phyloP scores from a whole-genome alignment of 2,797 vertebrate genomes.

The Naso thynnoides region DNA sequence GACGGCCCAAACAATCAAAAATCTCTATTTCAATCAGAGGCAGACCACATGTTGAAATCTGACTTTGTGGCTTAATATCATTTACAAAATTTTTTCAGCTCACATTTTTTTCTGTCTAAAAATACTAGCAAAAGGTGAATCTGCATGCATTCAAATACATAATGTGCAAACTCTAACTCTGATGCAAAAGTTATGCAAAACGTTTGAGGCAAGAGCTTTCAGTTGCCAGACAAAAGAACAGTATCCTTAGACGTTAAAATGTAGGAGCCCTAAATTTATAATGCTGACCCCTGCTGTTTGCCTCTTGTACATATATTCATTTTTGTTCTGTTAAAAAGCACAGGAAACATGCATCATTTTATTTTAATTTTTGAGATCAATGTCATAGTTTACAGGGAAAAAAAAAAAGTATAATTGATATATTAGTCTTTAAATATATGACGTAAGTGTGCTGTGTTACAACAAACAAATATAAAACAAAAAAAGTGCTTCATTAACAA shows the following conservation, averaged over 20 bases:
- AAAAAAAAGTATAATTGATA: slow-evolving; percentile 41
- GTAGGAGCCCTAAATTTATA: neutral
- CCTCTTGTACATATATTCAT: too few species aligned
- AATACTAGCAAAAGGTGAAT: neutral
- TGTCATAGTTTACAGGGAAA: neutral
- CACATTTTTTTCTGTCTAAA: neutral
- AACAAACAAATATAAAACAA: neutral
- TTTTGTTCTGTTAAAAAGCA: neutral
- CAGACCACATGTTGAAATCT: too few species aligned
- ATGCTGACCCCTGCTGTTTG: neutral
- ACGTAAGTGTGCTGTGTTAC: slow-evolving; percentile 7
- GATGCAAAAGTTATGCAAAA: neutral
- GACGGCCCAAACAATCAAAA: too few species aligned
- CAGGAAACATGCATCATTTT: neutral
- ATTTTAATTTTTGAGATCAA: neutral
- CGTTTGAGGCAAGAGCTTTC: neutral
- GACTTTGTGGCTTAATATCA: too few species aligned
- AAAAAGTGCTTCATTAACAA: neutral
- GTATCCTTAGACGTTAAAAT: neutral
- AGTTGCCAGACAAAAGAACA: neutral
- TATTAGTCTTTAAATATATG: slow-evolving; percentile 50
- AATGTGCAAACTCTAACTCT: neutral
- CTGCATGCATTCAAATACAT: neutral
- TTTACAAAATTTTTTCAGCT: too few species aligned
- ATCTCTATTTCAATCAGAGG: neutral